Evolutionary conservation across 2,888 invertebrate genomes (phyloP), one percentile per base, ranked within the genome.

Genomic region (Apotomis betuletana): DNA sequence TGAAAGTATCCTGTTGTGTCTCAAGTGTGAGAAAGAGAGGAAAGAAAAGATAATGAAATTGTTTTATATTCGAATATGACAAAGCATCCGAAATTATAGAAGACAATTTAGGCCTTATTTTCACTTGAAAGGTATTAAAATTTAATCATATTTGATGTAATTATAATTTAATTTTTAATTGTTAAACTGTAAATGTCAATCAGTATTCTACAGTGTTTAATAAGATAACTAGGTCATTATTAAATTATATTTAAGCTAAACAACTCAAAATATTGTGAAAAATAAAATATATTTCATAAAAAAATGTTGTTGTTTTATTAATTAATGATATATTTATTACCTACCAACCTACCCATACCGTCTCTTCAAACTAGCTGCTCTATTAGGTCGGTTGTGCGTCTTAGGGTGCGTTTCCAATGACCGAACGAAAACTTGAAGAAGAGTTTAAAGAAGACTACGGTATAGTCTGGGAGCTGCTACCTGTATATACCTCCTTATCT

Each of bases 181-280:
- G 63, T 72, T 72, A 58, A 63, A 67, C 72, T 72, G 72, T 72
- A 51, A 68, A 72, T 72, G 62, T 72, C 58, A 63, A 72, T 72
- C 72, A 72, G 72, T 72, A 72, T 72, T 72, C 72, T 27, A 51
- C 62, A 59, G 49, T 12, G 64, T 63, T 72, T 68, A 68, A 68
- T 68, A 68, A 68, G 68, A 63, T 72, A n/a, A 27, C 0, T 27
- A 27, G 27, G 27, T 27, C 27, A 27, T 27, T 72, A 52, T 63
- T 72, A 68, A 58, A 62, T 67, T 67, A 36, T 67, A 61, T 51
- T 27, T 71, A 72, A 68, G 62, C 13, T 57, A 68, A 67, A 61
- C 57, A 38, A 72, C 67, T 72, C 71, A 58, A 68, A 72, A 63
- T 68, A 72, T 68, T 68, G 72, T 63, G 67, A 72, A 63, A 55